Evolutionary conservation across 2,113 vertebrate genomes (phyloP).

Genomic region (Colinus virginianus): DNA sequence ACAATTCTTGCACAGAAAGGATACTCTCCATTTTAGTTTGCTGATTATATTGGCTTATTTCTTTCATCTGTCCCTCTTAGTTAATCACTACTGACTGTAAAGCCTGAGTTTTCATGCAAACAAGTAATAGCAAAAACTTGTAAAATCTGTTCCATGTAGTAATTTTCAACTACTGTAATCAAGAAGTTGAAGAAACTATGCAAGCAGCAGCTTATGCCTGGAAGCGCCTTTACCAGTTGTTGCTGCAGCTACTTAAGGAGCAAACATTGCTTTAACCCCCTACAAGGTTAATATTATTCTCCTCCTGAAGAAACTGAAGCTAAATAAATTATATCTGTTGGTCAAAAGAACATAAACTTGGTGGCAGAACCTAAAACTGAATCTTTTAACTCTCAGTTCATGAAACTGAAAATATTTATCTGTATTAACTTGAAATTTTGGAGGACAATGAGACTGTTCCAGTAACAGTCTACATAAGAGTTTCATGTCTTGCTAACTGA

Average conservation of each 20-base stretch:
- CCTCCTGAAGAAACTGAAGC: background rate
- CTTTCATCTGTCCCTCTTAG: background rate
- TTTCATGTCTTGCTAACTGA: background rate
- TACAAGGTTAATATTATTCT: background rate
- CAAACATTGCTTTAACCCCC: background rate
- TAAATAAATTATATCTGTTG: background rate
- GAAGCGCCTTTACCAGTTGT: background rate
- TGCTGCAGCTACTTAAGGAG: background rate
- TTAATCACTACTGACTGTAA: background rate
- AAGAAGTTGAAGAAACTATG: background rate
- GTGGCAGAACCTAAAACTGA: background rate
- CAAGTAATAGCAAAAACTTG: background rate
- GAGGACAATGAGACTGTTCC: background rate
- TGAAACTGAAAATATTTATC: background rate
- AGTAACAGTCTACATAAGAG: background rate
- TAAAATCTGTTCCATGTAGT: background rate
- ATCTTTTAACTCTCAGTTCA: background rate
- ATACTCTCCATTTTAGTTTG: background rate
- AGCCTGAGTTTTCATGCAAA: background rate
- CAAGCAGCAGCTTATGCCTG: rapidly evolving
- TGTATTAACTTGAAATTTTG: background rate
- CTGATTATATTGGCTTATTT: rapidly evolving
- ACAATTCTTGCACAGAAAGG: background rate
- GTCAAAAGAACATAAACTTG: background rate
- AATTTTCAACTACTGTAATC: background rate